Base-by-base conservation (phyloP, 2,797 vertebrate genomes). In the Chiloscyllium punctatum region DNA sequence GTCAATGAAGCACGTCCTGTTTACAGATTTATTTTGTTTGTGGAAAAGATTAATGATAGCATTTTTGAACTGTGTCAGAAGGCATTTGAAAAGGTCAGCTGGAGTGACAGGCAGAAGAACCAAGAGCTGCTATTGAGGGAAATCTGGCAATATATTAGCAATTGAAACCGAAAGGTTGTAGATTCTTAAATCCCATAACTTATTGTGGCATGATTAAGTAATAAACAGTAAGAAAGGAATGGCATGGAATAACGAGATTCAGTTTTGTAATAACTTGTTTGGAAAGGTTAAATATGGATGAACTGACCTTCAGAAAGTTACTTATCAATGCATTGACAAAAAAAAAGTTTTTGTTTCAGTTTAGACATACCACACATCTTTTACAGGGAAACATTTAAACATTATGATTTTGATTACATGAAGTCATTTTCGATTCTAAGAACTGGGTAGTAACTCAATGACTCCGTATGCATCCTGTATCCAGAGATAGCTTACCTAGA, bases 231-330 rank as follows among this genome's bases (percentile, higher is more conserved):
- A 84, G 79, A 84, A 84, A 21, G 42, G 84, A 84, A 84, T 48
- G 42, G 82, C 37, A 48, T 23, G 2, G 82, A 84, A 84, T 48
- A 84, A 42, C 79, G 21, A 7, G 79, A 84, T 42, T 84, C 18
- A 1, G 21, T 42, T 84, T 84, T 84, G 1, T 7, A 84, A 2
- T 23, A 48, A 84, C 42, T 84, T 48, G 2, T 21, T 48, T 48
- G 18, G 8, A n/a, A 68, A 88, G 33, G 62, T 68, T 92, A 92
- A 92, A 92, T 68, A 27, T 69, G 90, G 18, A 42, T 37, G n/a
- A 69, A 69, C n/a, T 69, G 90, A 21, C 90, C 90, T 92, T 92
- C 90, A 92, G 42, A 69, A 69, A 42, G 66, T 69, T 92, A 69
- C 62, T 92, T 92, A 42, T 92, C 9, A 69, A 69, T 69, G 18